phyloP scores from a whole-genome alignment of 2,888 invertebrate genomes.

The Xestia sexstrigata region DNA sequence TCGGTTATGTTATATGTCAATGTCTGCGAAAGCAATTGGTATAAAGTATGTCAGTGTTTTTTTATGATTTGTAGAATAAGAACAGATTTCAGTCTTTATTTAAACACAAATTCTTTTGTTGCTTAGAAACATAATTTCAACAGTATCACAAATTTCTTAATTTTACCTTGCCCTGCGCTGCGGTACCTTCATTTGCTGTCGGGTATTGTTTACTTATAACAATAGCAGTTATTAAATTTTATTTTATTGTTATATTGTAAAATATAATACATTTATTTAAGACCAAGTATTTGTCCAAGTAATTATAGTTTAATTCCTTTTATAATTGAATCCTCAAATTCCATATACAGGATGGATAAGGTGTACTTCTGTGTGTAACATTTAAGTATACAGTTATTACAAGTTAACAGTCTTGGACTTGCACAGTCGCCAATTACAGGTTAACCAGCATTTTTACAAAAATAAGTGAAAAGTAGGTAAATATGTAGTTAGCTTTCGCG shows the following conservation, averaged over 20 bases:
- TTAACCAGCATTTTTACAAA: too few species aligned
- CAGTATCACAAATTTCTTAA: not conserved
- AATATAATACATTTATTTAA: too few species aligned
- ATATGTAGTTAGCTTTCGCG: not conserved
- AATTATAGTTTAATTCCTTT: not conserved
- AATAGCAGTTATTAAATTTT: too few species aligned
- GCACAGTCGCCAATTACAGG: too few species aligned
- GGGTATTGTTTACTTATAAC: not conserved
- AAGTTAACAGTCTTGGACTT: too few species aligned
- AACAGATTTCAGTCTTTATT: not conserved
- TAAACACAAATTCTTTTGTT: not conserved
- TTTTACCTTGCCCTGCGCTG: not conserved
- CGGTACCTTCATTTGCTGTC: not conserved
- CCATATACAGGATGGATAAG: too few species aligned
- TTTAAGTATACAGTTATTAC: too few species aligned
- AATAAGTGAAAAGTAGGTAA: not conserved
- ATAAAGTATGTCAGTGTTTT: not conserved
- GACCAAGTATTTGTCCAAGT: too few species aligned
- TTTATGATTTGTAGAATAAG: not conserved
- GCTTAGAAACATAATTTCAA: not conserved
- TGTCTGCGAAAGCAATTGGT: slow-evolving; percentile 16
- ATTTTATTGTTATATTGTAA: too few species aligned
- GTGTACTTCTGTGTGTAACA: too few species aligned
- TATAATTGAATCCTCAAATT: too few species aligned
- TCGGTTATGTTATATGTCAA: slow-evolving; percentile 16